Conservation (phyloP, 2,797 vertebrate genomes). For the Rhinatrema bivittatum region DNA sequence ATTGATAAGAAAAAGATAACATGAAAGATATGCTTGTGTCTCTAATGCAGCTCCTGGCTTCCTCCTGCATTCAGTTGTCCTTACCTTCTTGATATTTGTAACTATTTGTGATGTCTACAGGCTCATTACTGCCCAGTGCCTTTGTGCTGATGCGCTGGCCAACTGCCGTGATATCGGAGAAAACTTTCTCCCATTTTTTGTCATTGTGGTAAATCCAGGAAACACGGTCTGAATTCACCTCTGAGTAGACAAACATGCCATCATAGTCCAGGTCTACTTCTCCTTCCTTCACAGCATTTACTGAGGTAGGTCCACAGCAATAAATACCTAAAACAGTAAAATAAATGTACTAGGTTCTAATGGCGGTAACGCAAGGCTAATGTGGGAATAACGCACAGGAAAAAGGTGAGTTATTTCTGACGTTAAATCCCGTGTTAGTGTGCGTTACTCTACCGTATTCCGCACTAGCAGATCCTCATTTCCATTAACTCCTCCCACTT, state of each 20-base stretch:
- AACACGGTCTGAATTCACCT: constrained; percentile 62
- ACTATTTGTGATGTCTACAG: constrained; percentile 74
- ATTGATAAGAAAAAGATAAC: not conserved
- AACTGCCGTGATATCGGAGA: constrained; percentile 34
- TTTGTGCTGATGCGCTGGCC: constrained; percentile 88
- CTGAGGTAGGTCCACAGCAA: constrained; percentile 60
- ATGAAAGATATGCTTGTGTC: not conserved
- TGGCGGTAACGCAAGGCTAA: too few relatives aligned
- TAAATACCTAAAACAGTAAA: constrained; percentile 43
- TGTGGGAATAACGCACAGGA: too few relatives aligned
- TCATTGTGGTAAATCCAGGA: constrained; percentile 38
- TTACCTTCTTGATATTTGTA: constrained; percentile 93
- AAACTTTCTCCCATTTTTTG: constrained; percentile 24
- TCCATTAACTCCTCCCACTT: too few relatives aligned
- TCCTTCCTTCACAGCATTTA: constrained; percentile 50
- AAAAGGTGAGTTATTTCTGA: too few relatives aligned
- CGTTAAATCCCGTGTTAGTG: too few relatives aligned
- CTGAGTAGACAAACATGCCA: constrained; percentile 51
- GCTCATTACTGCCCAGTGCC: constrained; percentile 65
- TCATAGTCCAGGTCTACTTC: constrained; percentile 49
- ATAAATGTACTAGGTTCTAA: not conserved
- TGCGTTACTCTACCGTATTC: too few relatives aligned
- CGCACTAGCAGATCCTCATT: too few relatives aligned
- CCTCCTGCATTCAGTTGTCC: not conserved
- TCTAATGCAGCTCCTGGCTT: too few relatives aligned